phyloP scores from a whole-genome alignment of 2,797 vertebrate genomes.

The Zonotrichia albicollis region DNA sequence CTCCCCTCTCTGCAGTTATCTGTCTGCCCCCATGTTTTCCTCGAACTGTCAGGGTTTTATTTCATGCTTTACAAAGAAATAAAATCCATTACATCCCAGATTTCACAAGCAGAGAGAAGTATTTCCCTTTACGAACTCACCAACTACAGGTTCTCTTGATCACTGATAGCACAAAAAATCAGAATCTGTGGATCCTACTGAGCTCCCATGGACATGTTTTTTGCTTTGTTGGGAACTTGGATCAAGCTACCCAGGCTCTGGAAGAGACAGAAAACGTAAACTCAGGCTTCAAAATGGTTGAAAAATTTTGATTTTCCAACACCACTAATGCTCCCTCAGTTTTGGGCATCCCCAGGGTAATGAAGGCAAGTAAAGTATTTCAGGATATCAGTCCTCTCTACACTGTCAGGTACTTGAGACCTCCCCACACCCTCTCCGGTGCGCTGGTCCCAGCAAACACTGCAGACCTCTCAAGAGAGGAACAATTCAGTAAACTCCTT shows the following conservation, averaged over 20 bases:
- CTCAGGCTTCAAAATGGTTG: not conserved
- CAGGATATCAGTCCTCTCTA: not conserved
- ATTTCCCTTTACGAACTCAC: not conserved
- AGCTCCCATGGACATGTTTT: not conserved
- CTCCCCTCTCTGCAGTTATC: not conserved
- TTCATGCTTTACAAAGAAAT: not conserved
- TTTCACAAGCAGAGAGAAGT: not conserved
- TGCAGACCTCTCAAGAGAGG: not conserved
- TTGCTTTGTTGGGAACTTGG: not conserved
- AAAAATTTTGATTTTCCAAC: not conserved
- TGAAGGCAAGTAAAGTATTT: not conserved
- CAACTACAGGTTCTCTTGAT: not conserved
- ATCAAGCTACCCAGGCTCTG: not conserved
- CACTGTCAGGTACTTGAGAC: not conserved
- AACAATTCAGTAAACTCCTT: not conserved
- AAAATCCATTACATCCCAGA: not conserved
- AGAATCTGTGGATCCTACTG: not conserved
- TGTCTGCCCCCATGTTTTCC: not conserved
- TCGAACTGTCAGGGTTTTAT: not conserved
- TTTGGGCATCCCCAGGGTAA: not conserved
- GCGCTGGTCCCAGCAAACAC: not conserved
- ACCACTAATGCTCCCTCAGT: not conserved
- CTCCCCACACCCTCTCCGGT: not conserved
- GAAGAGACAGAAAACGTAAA: not conserved
- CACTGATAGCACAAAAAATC: not conserved